Base-by-base conservation (phyloP, 2,888 invertebrate genomes). In the Meandrusa payeni region DNA sequence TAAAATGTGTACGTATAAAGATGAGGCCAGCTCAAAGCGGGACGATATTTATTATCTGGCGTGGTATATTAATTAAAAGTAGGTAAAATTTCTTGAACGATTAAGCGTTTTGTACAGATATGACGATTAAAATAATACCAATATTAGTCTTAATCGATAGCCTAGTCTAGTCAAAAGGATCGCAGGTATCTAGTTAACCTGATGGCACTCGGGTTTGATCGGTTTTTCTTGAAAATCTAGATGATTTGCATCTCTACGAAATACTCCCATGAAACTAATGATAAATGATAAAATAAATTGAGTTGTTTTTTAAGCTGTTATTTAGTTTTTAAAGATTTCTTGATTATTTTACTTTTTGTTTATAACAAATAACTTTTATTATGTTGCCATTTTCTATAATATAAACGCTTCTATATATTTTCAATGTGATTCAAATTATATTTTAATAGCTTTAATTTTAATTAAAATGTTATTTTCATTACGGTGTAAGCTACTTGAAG, bases 41-140 rank as follows among this genome's bases (percentile, higher is more conserved):
- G 66, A 69, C 26, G 20, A 43, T 43, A 47, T 54, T n/a, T n/a
- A n/a, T n/a, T n/a, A 51, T 51, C 46, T 48, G 50, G 33, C 48
- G 43, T 46, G 49, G 47, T 47, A 41, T 45, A 51, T 66, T 58
- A 31, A 29, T 59, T 59, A 57, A 67, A 68, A 64, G 69, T 82
- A 83, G 79, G 73, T 71, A 74, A 85, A 85, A 82, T 78, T 77
- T 79, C 79, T 79, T 70, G 73, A 70, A 66, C 66, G 71, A 68
- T 55, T 76, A 80, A 78, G 75, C 78, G 77, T 83, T 85, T 85
- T 86, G 86, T 86, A 87, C 86, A 86, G 85, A 80, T 62, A 78
- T 74, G 71, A 73, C 64, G 70, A 74, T 64, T 74, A 76, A 72
- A 64, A 24, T 29, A 31, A 38, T 38, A 33, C 7, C 2, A 70